Evolutionary conservation across 2,113 vertebrate genomes (phyloP), one percentile per base, ranked within the genome.

Genomic region (Zosterops pallidus): DNA sequence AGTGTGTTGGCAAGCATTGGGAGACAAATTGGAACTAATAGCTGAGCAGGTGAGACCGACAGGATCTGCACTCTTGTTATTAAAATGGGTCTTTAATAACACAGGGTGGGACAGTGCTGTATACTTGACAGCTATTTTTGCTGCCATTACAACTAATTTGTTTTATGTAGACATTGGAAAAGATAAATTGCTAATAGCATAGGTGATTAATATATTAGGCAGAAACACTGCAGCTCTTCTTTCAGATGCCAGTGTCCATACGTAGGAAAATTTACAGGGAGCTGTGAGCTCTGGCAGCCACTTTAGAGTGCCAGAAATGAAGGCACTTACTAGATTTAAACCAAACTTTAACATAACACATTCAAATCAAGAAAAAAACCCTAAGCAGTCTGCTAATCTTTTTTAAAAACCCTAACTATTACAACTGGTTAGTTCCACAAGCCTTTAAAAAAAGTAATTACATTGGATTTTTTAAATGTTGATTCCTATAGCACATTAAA

Each of bases 21-120:
- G 92, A 96, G 90, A 97, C 96, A 95, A 95, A 96, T 75, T 93
- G 95, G 81, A 96, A 95, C 93, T 95, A 96, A 96, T 94, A 72
- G 90, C 88, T 76, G 88, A 96, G 95, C 94, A 96, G 96, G 95
- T 96, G 93, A 96, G 90, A 90, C 92, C 88, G 89, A 81, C 76
- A 68, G 90, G 90, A 89, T 95, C 92, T 89, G 85, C 59, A 37
- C 79, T 91, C 35, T 6, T 63, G 75, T 91, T 83, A 60, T 63
- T 95, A 93, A 92, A 95, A 94, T 42, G 68, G 83, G 75, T 46
- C 88, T 86, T 95, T 95, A 94, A 86, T 81, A 86, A 44, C 84
- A 35, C 35, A 11, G 69, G 50, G 60, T 74, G 71, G 88, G 85
- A 95, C 88, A 87, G 56, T 86, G 83, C 37, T 1, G 3, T 69